Conservation (phyloP, 2,797 vertebrate genomes). For the Myiotriccus ornatus region DNA sequence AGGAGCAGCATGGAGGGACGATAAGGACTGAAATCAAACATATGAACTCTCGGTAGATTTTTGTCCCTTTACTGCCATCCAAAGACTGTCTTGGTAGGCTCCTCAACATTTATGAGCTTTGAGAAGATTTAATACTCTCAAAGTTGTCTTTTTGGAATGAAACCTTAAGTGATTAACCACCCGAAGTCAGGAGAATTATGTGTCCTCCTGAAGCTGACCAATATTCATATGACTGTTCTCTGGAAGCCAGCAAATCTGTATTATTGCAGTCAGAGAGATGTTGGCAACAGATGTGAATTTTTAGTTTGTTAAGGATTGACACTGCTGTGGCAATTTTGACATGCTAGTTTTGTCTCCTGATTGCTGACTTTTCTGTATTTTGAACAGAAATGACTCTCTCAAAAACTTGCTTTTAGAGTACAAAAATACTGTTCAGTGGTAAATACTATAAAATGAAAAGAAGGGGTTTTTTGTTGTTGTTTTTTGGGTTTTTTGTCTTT, state of each 20-base stretch:
- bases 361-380: background rate
- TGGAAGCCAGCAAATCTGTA: background rate
- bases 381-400: background rate
- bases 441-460: background rate
- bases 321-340: background rate
- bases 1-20: background rate
- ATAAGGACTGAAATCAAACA: background rate
- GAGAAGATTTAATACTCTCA: background rate
- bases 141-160: background rate
- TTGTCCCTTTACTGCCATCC: background rate
- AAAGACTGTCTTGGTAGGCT: background rate
- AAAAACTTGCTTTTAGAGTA: background rate
- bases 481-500: accelerated
- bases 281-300: background rate
- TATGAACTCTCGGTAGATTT: background rate
- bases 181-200: background rate
- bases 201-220: background rate
- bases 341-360: background rate
- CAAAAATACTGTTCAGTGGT: background rate
- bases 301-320: background rate
- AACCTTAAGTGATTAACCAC: background rate
- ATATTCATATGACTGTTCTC: background rate
- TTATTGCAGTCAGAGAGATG: background rate
- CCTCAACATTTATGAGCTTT: background rate
- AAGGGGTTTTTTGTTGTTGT: background rate